A percentile compares a stretch with the other conserved stretches of the same genome.
These are phyloP conservation scores for Girardinus metallicus DNA, from an alignment of 2,797 vertebrate genomes.

Conservation along the genomic window DNA sequence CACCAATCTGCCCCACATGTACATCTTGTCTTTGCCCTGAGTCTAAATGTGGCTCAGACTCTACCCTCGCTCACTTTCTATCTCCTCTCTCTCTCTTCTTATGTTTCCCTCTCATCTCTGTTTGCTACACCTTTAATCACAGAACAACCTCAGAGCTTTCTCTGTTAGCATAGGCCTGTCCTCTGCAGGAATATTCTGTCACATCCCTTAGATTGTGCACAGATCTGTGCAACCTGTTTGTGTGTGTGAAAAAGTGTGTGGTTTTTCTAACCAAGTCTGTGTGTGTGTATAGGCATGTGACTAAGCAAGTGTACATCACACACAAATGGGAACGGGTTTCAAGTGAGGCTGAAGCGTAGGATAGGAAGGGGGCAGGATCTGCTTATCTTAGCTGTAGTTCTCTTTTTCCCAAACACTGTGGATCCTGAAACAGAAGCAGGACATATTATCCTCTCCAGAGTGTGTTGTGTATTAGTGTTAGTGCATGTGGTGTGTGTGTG, in stretches of 20 bases:
- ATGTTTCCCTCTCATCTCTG: conserved; percentile 37
- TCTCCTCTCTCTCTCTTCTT: conserved; percentile 32
- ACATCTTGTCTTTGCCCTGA: conserved; percentile 42
- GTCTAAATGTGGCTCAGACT: conserved; percentile 69
- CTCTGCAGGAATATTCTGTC: neutral
- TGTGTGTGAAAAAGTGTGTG: neutral
- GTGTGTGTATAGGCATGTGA: conserved; percentile 29
- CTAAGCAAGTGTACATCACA: conserved; percentile 30
- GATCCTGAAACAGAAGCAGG: conserved; percentile 25
- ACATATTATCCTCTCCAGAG: conserved; percentile 54
- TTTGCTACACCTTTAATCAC: conserved; percentile 54
- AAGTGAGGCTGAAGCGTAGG: conserved; percentile 76
- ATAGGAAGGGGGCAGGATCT: conserved; percentile 49
- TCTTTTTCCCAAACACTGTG: conserved; percentile 10
- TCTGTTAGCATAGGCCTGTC: neutral
- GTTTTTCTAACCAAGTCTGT: conserved; percentile 9
- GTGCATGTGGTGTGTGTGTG: neutral
- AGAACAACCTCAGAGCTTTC: neutral
- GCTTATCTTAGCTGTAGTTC: neutral
- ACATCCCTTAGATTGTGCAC: neutral
- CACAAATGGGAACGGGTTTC: conserved; percentile 65
- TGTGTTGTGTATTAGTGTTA: conserved; percentile 6
- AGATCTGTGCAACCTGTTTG: conserved; percentile 1
- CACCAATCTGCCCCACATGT: conserved; percentile 43
- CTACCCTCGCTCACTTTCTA: conserved; percentile 27